Percentiles rank a stretch among this genome's conserved stretches.
These are phyloP conservation scores for Fulmarus glacialis DNA, from an alignment of 2,113 vertebrate species.

Conservation along the genomic window DNA sequence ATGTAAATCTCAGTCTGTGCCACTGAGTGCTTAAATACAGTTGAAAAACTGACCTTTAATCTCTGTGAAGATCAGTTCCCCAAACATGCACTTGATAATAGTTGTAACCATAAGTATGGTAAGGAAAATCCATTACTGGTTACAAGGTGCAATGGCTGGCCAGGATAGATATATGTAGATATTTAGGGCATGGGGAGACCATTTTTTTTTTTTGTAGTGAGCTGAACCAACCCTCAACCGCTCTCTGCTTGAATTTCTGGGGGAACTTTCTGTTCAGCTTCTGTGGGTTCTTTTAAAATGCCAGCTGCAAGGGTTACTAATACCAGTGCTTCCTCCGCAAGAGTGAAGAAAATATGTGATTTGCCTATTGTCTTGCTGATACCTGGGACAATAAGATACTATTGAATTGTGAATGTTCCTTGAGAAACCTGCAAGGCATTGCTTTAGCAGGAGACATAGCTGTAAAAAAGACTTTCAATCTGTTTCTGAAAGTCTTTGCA, in stretches of 20 bases:
- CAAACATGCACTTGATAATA: not conserved
- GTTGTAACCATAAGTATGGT: not conserved
- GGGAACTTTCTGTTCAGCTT: not conserved
- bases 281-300: not conserved
- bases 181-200: not conserved
- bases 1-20: not conserved
- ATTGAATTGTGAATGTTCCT: not conserved
- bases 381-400: not conserved
- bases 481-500: not conserved
- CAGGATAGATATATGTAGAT: not conserved
- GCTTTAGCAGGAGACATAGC: not conserved
- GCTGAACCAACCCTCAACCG: not conserved
- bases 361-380: not conserved
- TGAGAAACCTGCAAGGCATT: not conserved
- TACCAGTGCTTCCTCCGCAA: not conserved
- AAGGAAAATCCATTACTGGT: not conserved
- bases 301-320: not conserved
- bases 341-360: not conserved
- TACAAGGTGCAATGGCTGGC: not conserved
- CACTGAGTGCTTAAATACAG: not conserved
- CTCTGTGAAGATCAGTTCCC: not conserved
- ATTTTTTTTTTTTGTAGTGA: not conserved
- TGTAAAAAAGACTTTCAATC: not conserved
- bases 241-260: not conserved
- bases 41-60: not conserved